A percentile compares a stretch with the other conserved stretches of the same genome.
Evolutionary conservation across 2,797 vertebrate species (phyloP).

Genomic region (Ptychobarbus kaznakovi): DNA sequence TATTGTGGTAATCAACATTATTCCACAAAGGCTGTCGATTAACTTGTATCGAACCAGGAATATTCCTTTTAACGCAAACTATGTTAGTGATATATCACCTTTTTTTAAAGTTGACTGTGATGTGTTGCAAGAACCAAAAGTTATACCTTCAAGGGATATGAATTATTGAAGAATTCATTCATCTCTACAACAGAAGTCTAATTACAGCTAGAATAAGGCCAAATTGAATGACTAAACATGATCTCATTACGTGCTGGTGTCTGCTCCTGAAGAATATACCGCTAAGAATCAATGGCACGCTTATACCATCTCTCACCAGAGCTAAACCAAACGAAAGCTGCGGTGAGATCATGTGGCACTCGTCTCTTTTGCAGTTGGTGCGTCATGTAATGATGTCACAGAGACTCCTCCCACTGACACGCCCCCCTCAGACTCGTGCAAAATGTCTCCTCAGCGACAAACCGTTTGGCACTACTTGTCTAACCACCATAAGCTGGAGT

Average conservation of each 20-base stretch:
- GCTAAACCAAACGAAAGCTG: slow-evolving; percentile 33
- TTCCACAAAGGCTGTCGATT: neutral
- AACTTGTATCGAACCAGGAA: neutral
- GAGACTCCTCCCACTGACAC: slow-evolving; percentile 48
- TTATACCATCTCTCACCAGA: slow-evolving; percentile 35
- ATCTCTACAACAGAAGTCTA: slow-evolving; percentile 46
- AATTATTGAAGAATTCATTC: slow-evolving; percentile 53
- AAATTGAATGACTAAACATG: slow-evolving; percentile 45
- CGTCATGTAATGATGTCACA: slow-evolving; percentile 32
- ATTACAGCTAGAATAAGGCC: slow-evolving; percentile 55
- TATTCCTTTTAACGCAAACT: slow-evolving; percentile 10
- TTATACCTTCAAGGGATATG: slow-evolving; percentile 50
- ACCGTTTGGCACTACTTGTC: slow-evolving; percentile 34
- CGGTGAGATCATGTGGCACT: slow-evolving; percentile 17
- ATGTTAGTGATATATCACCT: neutral
- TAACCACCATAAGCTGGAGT: slow-evolving; percentile 29
- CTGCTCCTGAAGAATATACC: slow-evolving; percentile 47
- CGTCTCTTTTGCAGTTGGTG: slow-evolving; percentile 36
- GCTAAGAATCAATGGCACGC: slow-evolving; percentile 38
- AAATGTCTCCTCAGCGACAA: slow-evolving; percentile 53
- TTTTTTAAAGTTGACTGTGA: slow-evolving; percentile 1
- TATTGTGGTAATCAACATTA: slow-evolving; percentile 8
- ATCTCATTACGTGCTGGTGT: slow-evolving; percentile 55
- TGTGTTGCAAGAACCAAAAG: slow-evolving; percentile 28
- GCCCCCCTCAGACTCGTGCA: slow-evolving; percentile 47